phyloP scores from a whole-genome alignment of 1,140 invertebrate species.

The Diorhabda carinulata region DNA sequence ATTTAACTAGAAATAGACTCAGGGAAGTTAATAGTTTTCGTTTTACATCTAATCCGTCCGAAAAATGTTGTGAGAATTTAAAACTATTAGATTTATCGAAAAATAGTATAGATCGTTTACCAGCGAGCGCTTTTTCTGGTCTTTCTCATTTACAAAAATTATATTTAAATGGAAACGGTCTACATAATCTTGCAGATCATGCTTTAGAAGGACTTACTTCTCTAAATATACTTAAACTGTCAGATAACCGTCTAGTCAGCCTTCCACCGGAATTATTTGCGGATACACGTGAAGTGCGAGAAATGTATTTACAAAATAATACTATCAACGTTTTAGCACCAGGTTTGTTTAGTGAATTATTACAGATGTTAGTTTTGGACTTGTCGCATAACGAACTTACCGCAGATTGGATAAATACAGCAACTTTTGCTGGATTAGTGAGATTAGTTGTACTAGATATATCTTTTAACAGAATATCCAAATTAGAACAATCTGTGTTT shows the following conservation, averaged over 20 bases:
- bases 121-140: conserved; percentile 68
- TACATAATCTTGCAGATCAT: conserved; percentile 74
- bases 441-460: conserved; percentile 77
- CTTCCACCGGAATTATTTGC: conserved; percentile 78
- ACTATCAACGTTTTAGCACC: conserved; percentile 82
- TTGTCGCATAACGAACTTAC: conserved; percentile 82
- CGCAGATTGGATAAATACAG: conserved; percentile 81
- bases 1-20: conserved; percentile 77
- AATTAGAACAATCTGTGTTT: conserved; percentile 75
- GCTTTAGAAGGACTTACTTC: conserved; percentile 75
- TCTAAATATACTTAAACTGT: conserved; percentile 71
- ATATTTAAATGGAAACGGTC: conserved; percentile 61
- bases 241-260: conserved; percentile 76
- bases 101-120: conserved; percentile 77
- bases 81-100: conserved; percentile 73
- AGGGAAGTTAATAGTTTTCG: conserved; percentile 72
- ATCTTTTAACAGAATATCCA: conserved; percentile 73
- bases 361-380: conserved; percentile 77
- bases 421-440: conserved; percentile 78
- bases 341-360: conserved; percentile 76
- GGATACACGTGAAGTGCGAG: conserved; percentile 73
- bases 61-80: conserved; percentile 70
- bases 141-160: conserved; percentile 59
- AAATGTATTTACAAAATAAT: conserved; percentile 81
- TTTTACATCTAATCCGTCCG: conserved; percentile 61